Evolutionary conservation across 2,888 invertebrate genomes (phyloP).

Genomic region (Carterocephalus palaemon): DNA sequence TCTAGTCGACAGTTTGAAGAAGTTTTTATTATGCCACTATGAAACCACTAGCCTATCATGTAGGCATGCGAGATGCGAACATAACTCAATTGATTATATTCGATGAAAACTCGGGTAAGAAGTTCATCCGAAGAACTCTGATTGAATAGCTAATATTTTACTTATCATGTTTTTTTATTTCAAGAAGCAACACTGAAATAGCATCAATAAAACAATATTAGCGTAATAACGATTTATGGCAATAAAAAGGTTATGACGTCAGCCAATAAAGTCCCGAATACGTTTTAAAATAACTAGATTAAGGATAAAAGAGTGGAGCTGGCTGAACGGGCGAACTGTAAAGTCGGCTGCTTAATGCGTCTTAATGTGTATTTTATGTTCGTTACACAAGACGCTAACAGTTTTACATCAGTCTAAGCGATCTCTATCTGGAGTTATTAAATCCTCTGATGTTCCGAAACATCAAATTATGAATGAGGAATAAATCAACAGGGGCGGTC

Average conservation of each 20-base stretch:
- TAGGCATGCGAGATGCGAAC: constrained; percentile 13
- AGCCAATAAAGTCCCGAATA: constrained; percentile 69
- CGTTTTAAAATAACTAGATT: constrained; percentile 76
- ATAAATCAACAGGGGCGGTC: constrained; percentile 74
- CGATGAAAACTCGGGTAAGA: constrained; percentile 38
- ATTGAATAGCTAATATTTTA: constrained; percentile 52
- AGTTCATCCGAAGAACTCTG: constrained; percentile 48
- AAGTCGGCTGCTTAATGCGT: constrained; percentile 68
- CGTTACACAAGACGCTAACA: constrained; percentile 74
- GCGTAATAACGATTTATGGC: constrained; percentile 69
- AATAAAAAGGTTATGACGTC: constrained; percentile 72
- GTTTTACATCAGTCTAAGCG: constrained; percentile 73
- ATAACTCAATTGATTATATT: constrained; percentile 19
- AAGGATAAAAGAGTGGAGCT: constrained; percentile 64
- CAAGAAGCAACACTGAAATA: constrained; percentile 55
- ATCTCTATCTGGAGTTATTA: constrained; percentile 74
- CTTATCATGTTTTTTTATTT: constrained; percentile 55
- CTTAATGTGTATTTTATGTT: constrained; percentile 78
- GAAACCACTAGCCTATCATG: too few species aligned
- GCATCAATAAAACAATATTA: constrained; percentile 66
- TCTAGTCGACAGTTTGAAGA: constrained; percentile 23
- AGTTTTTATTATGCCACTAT: constrained; percentile 47
- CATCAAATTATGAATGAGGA: constrained; percentile 77
- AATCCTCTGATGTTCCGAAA: constrained; percentile 74
- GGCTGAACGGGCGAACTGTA: constrained; percentile 44